A percentile compares a stretch with the other conserved stretches of the same genome.
phyloP scores from a whole-genome alignment of 1,140 invertebrate species.

The Cydia fagiglandana region DNA sequence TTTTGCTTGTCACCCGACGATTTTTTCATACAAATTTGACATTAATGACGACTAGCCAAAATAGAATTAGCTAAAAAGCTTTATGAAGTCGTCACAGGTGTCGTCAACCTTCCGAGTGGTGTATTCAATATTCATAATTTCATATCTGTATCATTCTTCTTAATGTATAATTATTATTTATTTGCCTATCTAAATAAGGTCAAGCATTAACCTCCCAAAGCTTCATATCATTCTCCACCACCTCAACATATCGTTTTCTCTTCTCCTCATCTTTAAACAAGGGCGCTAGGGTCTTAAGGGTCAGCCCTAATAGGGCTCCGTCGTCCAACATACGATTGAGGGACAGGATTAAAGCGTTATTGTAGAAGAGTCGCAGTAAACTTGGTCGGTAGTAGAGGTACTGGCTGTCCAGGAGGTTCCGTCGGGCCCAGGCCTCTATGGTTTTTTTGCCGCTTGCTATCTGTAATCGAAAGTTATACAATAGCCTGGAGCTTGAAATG shows the following conservation, averaged over 20 bases:
- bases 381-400: constrained; percentile 89
- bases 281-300: constrained; percentile 85
- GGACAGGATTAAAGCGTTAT: constrained; percentile 83
- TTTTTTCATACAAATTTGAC: too few species aligned
- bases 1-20: too few species aligned
- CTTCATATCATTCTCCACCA: constrained; percentile 92
- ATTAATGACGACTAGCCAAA: too few species aligned
- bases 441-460: constrained; percentile 89
- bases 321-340: constrained; percentile 86
- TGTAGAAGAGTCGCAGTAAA: constrained; percentile 88
- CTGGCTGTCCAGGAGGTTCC: constrained; percentile 86
- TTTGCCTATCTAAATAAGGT: too few species aligned
- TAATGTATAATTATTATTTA: too few species aligned
- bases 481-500: not conserved
- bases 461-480: constrained; percentile 44
- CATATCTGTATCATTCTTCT: too few species aligned
- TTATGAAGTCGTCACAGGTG: too few species aligned
- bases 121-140: too few species aligned
- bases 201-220: constrained; percentile 91
- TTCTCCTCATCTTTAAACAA: constrained; percentile 85
- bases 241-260: constrained; percentile 87
- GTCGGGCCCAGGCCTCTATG: constrained; percentile 85
- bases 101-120: too few species aligned
- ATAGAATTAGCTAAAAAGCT: too few species aligned
- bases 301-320: constrained; percentile 87